Evolutionary conservation across 1,140 invertebrate species (phyloP), one percentile per base, ranked within the genome.

Genomic region (Goniozus legneri): DNA sequence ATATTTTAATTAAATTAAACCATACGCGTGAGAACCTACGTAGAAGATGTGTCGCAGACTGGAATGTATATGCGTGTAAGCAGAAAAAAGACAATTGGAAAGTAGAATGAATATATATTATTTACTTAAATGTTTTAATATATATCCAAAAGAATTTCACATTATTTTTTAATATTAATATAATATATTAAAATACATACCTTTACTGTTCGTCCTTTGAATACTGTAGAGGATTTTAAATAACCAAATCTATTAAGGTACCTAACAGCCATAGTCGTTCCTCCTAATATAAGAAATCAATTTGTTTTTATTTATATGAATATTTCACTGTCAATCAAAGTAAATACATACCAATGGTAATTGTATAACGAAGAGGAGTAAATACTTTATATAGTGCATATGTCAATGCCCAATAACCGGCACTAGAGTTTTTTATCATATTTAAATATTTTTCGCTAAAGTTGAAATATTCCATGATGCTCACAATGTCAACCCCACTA

Each of bases 301-400:
- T 34, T 35, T 13, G 31, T 42, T 7, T 27, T 27, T 12, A 12
- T 32, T 34, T 16, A 34, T 2, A 13, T n/a, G n/a, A n/a, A n/a
- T n/a, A n/a, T n/a, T n/a, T n/a, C n/a, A n/a, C n/a, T 4, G 24
- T 27, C 24, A 27, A 6, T 27, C 10, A 6, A 27, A 10, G 24
- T 27, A 24, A 67, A n/a, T n/a, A n/a, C 69, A 79, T 78, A 88
- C 86, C 89, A 57, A 97, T 60, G 19, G 94, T 97, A 1, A 95
- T 85, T 2, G 90, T 88, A 75, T 97, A 97, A 57, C 95, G 78
- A 12, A 90, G 62, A 1, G 95, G 95, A 15, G 93, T 94, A 12
- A 85, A 84, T 52, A 97, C 77, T 80, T 98, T 97, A 68, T 96
- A 97, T 58, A 93, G 77, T 3, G 90, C 85, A 76, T 93, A 95